Percentiles rank a stretch among this genome's conserved stretches.
phyloP scores from a whole-genome alignment of 1,140 invertebrate genomes.

The Nylanderia fulva region DNA sequence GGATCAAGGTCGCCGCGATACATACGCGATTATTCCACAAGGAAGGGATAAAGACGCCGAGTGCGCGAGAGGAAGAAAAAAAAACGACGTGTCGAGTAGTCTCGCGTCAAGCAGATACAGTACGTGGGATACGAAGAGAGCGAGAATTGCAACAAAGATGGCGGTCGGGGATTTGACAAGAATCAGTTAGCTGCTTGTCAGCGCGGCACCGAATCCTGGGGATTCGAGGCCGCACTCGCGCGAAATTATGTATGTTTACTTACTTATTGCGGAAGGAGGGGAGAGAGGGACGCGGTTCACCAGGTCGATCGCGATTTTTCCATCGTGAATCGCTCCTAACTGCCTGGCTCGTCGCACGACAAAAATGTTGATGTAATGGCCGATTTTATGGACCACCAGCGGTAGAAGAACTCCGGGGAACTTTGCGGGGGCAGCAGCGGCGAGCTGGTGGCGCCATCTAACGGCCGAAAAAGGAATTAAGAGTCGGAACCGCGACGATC shows the following conservation, averaged over 20 bases:
- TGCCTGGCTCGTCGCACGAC: conserved; percentile 52
- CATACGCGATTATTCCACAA: not conserved
- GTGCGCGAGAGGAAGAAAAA: not conserved
- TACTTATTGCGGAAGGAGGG: not conserved
- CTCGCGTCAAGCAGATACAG: not conserved
- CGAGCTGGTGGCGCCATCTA: conserved; percentile 74
- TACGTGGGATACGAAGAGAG: not conserved
- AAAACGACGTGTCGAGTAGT: not conserved
- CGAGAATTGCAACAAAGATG: conserved; percentile 80
- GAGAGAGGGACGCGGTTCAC: not conserved
- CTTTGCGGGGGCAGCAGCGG: conserved; percentile 53
- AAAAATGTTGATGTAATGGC: conserved; percentile 79
- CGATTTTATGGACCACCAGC: conserved; percentile 75
- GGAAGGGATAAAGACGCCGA: not conserved
- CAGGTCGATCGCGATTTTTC: conserved; percentile 36
- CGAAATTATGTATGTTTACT: conserved; percentile 15
- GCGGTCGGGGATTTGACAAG: conserved; percentile 76
- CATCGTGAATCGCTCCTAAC: conserved; percentile 44
- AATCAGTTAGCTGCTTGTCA: conserved; percentile 47
- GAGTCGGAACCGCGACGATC: not conserved
- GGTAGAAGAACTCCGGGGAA: conserved; percentile 73
- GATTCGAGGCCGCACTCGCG: not conserved
- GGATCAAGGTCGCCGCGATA: not conserved
- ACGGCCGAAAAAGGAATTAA: conserved; percentile 29
- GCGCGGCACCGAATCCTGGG: not conserved